Evolutionary conservation across 2,113 vertebrate species (phyloP), one percentile per base, ranked within the genome.

Genomic region (Upupa epops): DNA sequence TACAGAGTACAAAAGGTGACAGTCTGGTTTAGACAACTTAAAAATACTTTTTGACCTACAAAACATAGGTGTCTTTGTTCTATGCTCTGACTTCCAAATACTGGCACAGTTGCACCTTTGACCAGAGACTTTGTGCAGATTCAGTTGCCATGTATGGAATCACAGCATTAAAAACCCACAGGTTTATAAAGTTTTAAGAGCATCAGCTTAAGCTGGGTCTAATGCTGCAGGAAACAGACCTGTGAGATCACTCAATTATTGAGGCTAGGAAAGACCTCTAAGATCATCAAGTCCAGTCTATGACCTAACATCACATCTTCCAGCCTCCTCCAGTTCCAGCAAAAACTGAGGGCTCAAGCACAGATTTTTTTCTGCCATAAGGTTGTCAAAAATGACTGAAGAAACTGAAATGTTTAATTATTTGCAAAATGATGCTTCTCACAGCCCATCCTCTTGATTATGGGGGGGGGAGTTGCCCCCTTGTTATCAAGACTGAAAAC

Each of bases 401-500:
- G 75, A 64, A 93, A 88, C 31, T 34, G 16, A 94, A 93, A 93
- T 72, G 7, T 31, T 42, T 42, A 42, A 42, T 42, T 42, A 42
- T 42, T 42, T 42, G 40, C 40, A 42, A 42, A 42, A 42, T 42
- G 40, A 42, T 42, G 40, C 11, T 42, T 11, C 40, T 42, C 40
- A 42, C 40, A 42, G 40, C 40, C 40, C 15, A 15, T 42, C 40
- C 40, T 42, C 40, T 42, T 15, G 15, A 42, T n/a, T 42, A 42
- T 15, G 15, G 40, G 40, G 40, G 40, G 40, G 40, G 73, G 71
- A n/a, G n/a, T n/a, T n/a, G 85, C 89, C 90, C 93, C 28, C 63
- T 93, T 56, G 77, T 90, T 92, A 94, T 29, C 59, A 74, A 66
- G 64, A 82, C 48, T 85, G 87, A 83, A 94, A 93, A 85, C 64